Evolutionary conservation across 2,888 invertebrate genomes (phyloP).

Genomic region (Nomada flava): DNA sequence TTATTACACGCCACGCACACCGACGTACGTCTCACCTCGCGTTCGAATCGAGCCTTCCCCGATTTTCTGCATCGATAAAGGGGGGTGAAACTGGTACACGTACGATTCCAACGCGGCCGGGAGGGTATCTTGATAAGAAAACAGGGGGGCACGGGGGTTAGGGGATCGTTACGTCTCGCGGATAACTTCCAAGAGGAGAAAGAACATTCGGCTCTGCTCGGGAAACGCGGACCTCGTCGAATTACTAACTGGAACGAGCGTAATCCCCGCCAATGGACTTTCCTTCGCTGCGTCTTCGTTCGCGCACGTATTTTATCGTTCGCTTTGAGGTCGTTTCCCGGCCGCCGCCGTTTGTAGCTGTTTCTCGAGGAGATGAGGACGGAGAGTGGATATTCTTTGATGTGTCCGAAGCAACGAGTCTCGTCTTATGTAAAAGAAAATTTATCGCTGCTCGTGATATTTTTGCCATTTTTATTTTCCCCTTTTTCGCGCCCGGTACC

Average conservation of each 20-base stretch:
- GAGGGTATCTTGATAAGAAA: slow-evolving; percentile 39
- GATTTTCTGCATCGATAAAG: slow-evolving; percentile 48
- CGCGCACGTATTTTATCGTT: slow-evolving; percentile 17
- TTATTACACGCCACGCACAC: slow-evolving; percentile 41
- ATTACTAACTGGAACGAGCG: slow-evolving; percentile 27
- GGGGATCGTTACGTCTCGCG: slow-evolving; percentile 6
- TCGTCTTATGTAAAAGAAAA: slow-evolving; percentile 16
- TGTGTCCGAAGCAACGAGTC: background rate
- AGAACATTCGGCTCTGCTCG: background rate
- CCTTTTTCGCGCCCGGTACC: background rate
- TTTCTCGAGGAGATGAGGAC: background rate
- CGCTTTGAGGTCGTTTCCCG: slow-evolving; percentile 13
- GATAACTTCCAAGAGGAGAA: background rate
- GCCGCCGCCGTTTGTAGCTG: slow-evolving; percentile 5
- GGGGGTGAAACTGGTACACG: slow-evolving; percentile 12
- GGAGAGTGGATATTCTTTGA: slow-evolving; percentile 17
- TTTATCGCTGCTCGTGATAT: slow-evolving; percentile 23
- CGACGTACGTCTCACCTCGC: background rate
- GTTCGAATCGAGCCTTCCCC: slow-evolving; percentile 8
- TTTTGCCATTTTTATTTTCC: background rate
- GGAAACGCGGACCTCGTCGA: slow-evolving; percentile 11
- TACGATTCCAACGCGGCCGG: slow-evolving; percentile 18
- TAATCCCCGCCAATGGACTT: slow-evolving; percentile 33
- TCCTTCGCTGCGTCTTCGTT: background rate
- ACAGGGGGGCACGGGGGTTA: background rate